These are phyloP conservation scores for Delia radicum DNA, from an alignment of 1,140 invertebrate species.

Conservation along the genomic window DNA sequence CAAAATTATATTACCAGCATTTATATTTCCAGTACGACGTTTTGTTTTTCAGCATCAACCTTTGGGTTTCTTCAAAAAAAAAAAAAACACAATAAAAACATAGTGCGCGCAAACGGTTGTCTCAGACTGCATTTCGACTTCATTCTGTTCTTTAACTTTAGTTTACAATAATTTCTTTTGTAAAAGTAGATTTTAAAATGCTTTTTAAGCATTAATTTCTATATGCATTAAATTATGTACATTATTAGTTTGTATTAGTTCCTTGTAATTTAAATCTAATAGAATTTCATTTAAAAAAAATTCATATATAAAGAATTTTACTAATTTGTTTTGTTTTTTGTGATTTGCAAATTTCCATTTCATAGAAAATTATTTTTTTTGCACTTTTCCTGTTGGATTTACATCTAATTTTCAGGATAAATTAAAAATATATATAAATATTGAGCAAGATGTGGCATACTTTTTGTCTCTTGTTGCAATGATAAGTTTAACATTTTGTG, in stretches of 20 bases:
- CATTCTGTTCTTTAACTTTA: no score
- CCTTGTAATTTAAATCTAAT: background rate
- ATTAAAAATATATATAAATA: background rate
- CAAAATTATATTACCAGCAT: no score
- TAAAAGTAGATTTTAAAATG: background rate
- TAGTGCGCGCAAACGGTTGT: no score
- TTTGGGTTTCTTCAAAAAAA: no score
- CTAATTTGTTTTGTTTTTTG: background rate
- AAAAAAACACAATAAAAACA: no score
- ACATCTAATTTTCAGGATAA: background rate
- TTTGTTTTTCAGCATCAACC: no score
- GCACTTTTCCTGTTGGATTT: background rate
- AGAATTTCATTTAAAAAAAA: background rate
- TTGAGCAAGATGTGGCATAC: background rate
- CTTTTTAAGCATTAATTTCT: no score
- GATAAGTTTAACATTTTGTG: background rate
- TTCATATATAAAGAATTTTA: background rate
- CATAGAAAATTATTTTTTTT: background rate
- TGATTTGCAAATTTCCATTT: background rate
- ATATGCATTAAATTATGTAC: background rate
- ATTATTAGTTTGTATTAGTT: background rate
- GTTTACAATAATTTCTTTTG: no score
- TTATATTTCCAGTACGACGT: no score
- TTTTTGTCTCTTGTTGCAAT: background rate
- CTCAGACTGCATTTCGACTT: no score